Conservation (phyloP, 2,113 vertebrate species). For the Connochaetes taurinus region DNA sequence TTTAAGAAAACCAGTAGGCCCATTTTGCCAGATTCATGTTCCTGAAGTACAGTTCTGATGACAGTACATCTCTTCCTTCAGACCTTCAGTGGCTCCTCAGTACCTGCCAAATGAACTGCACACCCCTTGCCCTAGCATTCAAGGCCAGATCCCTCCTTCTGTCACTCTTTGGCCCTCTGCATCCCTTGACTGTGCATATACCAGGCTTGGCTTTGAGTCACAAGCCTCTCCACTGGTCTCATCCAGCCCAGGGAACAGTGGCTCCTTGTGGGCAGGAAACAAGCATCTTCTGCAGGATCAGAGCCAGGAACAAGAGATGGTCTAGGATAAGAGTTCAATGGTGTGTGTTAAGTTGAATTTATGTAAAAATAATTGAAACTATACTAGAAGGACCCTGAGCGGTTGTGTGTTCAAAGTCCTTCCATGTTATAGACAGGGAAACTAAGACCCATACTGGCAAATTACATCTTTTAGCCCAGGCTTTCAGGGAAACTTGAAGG, state of each 20-base stretch:
- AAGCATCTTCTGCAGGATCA: fast-evolving
- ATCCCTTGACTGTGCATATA: fast-evolving
- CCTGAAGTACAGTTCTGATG: background rate
- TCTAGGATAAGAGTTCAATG: fast-evolving
- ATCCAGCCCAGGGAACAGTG: background rate
- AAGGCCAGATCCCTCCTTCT: background rate
- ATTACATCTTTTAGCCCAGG: background rate
- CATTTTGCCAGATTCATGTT: background rate
- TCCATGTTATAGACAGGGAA: background rate
- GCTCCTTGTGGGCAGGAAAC: background rate
- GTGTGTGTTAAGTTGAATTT: background rate
- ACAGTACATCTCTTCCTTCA: background rate
- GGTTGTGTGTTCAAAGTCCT: background rate
- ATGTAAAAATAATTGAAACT: background rate
- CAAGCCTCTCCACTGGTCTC: background rate
- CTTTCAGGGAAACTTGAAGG: background rate
- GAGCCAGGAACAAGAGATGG: background rate
- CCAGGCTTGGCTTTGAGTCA: fast-evolving
- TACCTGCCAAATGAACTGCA: background rate
- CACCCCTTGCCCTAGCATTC: background rate
- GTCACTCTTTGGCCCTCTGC: fast-evolving
- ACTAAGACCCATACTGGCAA: background rate
- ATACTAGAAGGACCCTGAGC: background rate
- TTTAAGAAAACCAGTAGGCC: background rate
- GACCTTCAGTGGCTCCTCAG: background rate